These are phyloP conservation scores for Octodon degus DNA, from an alignment of 2,113 vertebrate genomes.

Conservation along the genomic window DNA sequence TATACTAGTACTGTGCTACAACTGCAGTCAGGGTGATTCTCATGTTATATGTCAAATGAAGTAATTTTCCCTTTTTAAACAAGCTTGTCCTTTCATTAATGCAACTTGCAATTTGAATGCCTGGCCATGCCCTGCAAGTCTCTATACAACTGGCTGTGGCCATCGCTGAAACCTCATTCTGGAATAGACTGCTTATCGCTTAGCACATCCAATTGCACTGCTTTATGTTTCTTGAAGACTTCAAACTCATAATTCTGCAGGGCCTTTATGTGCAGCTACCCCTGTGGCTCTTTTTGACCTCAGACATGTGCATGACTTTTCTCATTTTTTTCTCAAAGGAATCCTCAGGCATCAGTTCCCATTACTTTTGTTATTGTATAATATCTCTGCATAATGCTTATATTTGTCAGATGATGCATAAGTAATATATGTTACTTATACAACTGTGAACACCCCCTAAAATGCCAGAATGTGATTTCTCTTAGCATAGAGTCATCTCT, in stretches of 20 bases:
- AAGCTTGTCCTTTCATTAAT: slow-evolving; percentile 9
- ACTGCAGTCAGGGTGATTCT: background rate
- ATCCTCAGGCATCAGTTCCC: background rate
- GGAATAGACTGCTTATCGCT: background rate
- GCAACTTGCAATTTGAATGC: slow-evolving; percentile 15
- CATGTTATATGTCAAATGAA: background rate
- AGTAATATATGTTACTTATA: background rate
- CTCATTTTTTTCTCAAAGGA: background rate
- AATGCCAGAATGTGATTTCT: background rate
- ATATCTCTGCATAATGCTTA: background rate
- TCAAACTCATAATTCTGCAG: background rate
- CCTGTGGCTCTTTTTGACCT: background rate
- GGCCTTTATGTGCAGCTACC: background rate
- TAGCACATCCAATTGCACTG: background rate
- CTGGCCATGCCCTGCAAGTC: background rate
- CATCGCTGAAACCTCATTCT: background rate
- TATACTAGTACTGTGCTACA: background rate
- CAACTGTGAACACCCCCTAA: background rate
- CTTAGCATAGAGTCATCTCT: background rate
- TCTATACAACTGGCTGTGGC: background rate
- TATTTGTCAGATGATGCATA: background rate
- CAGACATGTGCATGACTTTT: background rate
- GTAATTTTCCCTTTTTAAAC: background rate
- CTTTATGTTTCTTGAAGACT: background rate
- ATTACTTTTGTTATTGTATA: background rate